phyloP scores from a whole-genome alignment of 2,113 vertebrate species.

The Cyanoderma ruficeps region DNA sequence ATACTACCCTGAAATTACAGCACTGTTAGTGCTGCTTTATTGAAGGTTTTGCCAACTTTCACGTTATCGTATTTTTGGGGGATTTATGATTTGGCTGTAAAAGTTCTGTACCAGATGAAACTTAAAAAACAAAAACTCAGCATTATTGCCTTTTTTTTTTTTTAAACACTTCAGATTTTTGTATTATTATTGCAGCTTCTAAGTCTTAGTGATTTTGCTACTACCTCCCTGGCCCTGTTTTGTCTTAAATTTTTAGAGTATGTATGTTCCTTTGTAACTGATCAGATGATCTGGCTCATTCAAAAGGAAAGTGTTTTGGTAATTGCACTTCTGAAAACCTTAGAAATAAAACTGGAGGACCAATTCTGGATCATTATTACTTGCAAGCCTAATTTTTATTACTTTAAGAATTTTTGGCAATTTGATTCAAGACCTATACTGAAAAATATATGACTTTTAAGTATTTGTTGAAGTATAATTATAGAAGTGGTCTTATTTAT shows the following conservation, averaged over 20 bases:
- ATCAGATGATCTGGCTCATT: not conserved
- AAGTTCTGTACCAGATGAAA: not conserved
- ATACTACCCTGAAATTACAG: not conserved
- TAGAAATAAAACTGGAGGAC: not conserved
- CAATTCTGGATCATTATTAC: not conserved
- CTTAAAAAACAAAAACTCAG: not conserved
- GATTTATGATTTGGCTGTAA: not conserved
- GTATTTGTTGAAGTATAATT: not conserved
- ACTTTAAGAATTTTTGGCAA: not conserved
- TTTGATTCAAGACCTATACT: not conserved
- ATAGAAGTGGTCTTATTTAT: not conserved
- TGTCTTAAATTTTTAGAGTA: not conserved
- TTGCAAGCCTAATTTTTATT: not conserved
- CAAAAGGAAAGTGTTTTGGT: not conserved
- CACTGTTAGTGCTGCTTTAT: not conserved
- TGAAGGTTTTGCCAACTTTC: not conserved
- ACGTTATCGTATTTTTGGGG: not conserved
- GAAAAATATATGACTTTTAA: not conserved
- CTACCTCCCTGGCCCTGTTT: not conserved
- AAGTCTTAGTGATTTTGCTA: not conserved
- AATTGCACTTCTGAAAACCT: not conserved
- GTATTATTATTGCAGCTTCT: not conserved
- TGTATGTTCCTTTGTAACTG: not conserved
- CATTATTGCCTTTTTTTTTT: not conserved
- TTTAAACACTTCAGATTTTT: not conserved